Evolutionary conservation across 2,888 invertebrate species (phyloP).

Genomic region (Morpho deidamia): DNA sequence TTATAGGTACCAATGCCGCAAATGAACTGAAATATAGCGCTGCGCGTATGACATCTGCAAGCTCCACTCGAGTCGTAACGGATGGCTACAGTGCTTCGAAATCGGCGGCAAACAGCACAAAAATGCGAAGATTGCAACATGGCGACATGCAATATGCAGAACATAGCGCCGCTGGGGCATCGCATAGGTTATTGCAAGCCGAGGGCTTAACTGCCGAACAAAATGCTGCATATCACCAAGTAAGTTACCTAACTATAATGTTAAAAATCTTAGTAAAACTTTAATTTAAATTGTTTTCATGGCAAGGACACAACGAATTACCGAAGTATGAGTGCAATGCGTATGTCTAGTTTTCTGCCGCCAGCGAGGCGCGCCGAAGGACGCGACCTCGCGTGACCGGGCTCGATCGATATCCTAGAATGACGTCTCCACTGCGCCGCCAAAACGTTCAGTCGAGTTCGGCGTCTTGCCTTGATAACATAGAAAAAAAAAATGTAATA

Average conservation of each 20-base stretch:
- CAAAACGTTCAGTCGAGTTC: constrained; percentile 58
- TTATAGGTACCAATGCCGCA: constrained; percentile 63
- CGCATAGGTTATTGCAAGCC: constrained; percentile 87
- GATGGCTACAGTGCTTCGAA: constrained; percentile 88
- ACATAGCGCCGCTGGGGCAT: constrained; percentile 86
- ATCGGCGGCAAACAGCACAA: constrained; percentile 67
- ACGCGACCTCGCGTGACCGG: constrained; percentile 70
- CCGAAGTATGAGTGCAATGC: constrained; percentile 6
- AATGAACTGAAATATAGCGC: constrained; percentile 91
- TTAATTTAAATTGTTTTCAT: too few species aligned
- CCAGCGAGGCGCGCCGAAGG: constrained; percentile 74
- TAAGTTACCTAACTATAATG: constrained; percentile 46
- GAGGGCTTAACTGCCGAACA: constrained; percentile 93
- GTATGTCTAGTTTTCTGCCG: constrained; percentile 29
- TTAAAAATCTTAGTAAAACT: too few species aligned
- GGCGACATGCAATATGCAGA: constrained; percentile 91
- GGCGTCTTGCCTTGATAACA: constrained; percentile 61
- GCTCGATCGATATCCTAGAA: constrained; percentile 65
- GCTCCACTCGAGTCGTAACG: constrained; percentile 85
- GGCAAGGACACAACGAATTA: background rate
- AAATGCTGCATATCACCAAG: constrained; percentile 89
- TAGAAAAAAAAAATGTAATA: constrained; percentile 27
- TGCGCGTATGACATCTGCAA: constrained; percentile 87
- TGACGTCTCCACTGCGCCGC: constrained; percentile 44
- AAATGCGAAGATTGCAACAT: constrained; percentile 82